phyloP scores from a whole-genome alignment of 2,797 vertebrate genomes.

The Telmatherina bonti region DNA sequence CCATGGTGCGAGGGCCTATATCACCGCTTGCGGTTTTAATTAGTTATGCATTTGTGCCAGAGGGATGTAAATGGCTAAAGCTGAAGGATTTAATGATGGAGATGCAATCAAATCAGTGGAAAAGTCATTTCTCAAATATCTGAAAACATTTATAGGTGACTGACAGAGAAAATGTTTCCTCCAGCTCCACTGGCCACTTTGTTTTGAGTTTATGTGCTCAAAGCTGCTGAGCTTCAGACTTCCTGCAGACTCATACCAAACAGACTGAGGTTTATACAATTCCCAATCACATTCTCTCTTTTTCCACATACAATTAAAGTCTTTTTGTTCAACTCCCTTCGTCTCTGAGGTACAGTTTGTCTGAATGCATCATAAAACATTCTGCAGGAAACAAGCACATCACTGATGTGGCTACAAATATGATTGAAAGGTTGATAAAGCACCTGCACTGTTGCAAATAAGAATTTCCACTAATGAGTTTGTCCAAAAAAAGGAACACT shows the following conservation, averaged over 20 bases:
- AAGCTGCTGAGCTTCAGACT: not conserved
- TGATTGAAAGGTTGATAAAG: not conserved
- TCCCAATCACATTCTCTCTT: not conserved
- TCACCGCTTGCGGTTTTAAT: too few relatives aligned
- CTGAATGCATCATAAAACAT: not conserved
- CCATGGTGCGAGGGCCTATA: too few relatives aligned
- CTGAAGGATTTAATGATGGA: conserved; percentile 29
- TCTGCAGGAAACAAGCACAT: not conserved
- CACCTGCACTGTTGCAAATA: not conserved
- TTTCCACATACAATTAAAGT: not conserved
- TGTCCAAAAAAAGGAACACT: not conserved
- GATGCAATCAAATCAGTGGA: conserved; percentile 20
- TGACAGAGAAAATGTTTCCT: conserved; percentile 18
- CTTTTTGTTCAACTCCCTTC: not conserved
- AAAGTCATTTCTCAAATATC: conserved; percentile 1
- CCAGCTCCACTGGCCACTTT: not conserved
- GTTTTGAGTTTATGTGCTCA: not conserved
- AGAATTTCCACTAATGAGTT: not conserved
- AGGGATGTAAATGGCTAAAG: conserved; percentile 16
- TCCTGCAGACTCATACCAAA: conserved; percentile 21
- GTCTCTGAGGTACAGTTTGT: not conserved
- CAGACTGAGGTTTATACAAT: not conserved
- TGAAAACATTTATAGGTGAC: not conserved
- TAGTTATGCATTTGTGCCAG: conserved; percentile 7
- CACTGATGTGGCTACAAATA: not conserved